Evolutionary conservation across 2,888 invertebrate species (phyloP).

Genomic region (Chydorus sphaericus): DNA sequence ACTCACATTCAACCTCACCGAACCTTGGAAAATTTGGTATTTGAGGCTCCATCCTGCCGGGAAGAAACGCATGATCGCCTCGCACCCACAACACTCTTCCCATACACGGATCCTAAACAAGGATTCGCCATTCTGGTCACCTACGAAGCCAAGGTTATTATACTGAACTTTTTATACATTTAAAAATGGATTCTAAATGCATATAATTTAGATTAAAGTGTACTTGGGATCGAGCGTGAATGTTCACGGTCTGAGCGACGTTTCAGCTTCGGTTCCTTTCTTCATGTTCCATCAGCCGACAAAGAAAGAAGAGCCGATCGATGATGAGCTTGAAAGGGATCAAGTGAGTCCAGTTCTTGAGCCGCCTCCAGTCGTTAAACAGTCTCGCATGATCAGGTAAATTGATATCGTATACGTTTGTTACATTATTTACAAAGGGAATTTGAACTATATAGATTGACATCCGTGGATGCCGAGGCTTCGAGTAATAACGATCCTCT

Average conservation of each 20-base stretch:
- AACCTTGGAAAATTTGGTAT: constrained; percentile 10
- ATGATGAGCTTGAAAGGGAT: not conserved
- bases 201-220: constrained; percentile 9
- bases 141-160: constrained; percentile 14
- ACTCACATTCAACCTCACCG: constrained; percentile 9
- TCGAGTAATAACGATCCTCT: not conserved
- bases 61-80: constrained; percentile 3
- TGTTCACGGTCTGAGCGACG: constrained; percentile 5
- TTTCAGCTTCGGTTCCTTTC: constrained; percentile 13
- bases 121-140: constrained; percentile 16
- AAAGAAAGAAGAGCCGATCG: too few species aligned
- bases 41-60: constrained; percentile 8
- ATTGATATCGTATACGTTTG: not conserved
- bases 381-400: not conserved
- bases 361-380: not conserved
- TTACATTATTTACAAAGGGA: not conserved
- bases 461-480: not conserved
- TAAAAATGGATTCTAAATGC: not conserved
- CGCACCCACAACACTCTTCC: constrained; percentile 12
- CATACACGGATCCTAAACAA: constrained; percentile 14
- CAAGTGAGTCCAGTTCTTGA: not conserved
- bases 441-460: not conserved
- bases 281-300: constrained; percentile 9
- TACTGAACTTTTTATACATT: not conserved
- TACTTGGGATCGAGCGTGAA: constrained; percentile 9